A percentile compares a stretch with the other conserved stretches of the same genome.
Evolutionary conservation across 2,888 invertebrate species (phyloP).

Genomic region (Ethmia dodecea): DNA sequence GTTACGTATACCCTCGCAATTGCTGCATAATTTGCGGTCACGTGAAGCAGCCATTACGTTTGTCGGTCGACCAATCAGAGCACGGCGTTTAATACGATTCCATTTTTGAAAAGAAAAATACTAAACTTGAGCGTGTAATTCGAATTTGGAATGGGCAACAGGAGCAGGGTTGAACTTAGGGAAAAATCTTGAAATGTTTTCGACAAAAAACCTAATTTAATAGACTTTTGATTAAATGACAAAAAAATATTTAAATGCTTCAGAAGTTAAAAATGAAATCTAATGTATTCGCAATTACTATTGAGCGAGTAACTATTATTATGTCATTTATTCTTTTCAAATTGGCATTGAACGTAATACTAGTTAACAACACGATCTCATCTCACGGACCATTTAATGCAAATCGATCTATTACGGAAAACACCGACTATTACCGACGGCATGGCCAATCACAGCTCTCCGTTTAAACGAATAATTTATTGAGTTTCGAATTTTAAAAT

Average conservation of each 20-base stretch:
- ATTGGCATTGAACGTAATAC: slow-evolving; percentile 48
- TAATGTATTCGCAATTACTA: no score
- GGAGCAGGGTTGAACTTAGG: slow-evolving; percentile 11
- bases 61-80: slow-evolving; percentile 55
- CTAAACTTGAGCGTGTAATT: slow-evolving; percentile 32
- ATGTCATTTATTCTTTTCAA: slow-evolving; percentile 24
- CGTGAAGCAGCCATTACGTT: slow-evolving; percentile 69
- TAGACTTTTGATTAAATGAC: no score
- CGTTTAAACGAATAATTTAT: slow-evolving; percentile 61
- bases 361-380: slow-evolving; percentile 59
- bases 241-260: no score
- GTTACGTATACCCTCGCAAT: slow-evolving; percentile 49
- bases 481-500: slow-evolving; percentile 65
- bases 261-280: no score
- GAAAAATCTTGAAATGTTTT: no score
- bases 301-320: slow-evolving; percentile 6
- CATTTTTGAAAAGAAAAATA: slow-evolving; percentile 57
- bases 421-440: slow-evolving; percentile 48
- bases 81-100: slow-evolving; percentile 60
- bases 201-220: no score
- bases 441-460: slow-evolving; percentile 48
- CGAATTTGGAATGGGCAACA: slow-evolving; percentile 36
- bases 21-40: slow-evolving; percentile 70
- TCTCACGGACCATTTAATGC: slow-evolving; percentile 70
- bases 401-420: slow-evolving; percentile 68